Evolutionary conservation across 2,797 vertebrate genomes (phyloP), one percentile per base, ranked within the genome.

Genomic region (Gallinago nigripennis): DNA sequence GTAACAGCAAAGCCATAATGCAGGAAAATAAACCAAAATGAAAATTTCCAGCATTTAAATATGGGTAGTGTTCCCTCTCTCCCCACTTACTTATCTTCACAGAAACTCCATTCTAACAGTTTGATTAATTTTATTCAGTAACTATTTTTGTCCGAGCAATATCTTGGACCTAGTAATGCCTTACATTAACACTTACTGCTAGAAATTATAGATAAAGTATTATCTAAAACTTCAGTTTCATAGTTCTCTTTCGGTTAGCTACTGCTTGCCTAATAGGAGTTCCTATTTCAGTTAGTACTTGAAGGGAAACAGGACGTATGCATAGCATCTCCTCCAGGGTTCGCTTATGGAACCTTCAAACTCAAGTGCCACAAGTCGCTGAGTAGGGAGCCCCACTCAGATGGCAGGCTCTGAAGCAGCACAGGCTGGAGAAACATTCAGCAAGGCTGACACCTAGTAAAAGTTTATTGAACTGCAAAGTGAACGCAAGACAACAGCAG

Each of bases 391-490:
- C 45, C 39, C 56, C 23, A 4, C 15, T 68, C 33, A 1, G 65
- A n/a, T 3, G 72, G 76, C 39, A 73, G 45, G 41, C 64, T 43
- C 6, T 4, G 28, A 8, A 61, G 86, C 78, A 53, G 76, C 85
- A 12, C 21, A 4, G 6, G 5, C 53, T 2, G 12, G 50, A 41
- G 35, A 94, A 91, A 78, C 19, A 6, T 53, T 94, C 95, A n/a
- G 92, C 95, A 91, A 96, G 89, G 91, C 95, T 96, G 94, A 95
- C 94, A 83, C 82, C 95, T 93, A 90, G 93, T 3, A 31, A 25
- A 27, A 33, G 46, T 82, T 79, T 6, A 41, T 65, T 8, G 95
- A 94, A 94, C 70, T 92, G 89, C 96, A 94, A 12, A 84, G 51
- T 0, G 23, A 31, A 35, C 2, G 10, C 10, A 10, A 87, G 58